Conservation (phyloP, 1,140 invertebrate genomes). For the Trypoxylus dichotomus region DNA sequence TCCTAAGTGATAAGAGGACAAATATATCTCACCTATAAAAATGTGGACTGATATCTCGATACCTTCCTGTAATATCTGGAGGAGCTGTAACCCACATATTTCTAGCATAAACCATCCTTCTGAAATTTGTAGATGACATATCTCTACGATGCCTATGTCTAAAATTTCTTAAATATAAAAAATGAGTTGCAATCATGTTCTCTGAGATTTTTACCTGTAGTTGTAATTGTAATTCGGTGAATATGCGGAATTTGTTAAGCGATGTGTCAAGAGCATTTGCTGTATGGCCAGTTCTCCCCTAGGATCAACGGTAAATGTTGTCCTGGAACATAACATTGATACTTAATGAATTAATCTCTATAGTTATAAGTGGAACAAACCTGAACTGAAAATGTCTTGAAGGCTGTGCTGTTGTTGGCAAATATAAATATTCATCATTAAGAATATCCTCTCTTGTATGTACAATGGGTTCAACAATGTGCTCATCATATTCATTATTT, state of each 20-base stretch:
- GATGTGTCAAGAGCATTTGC: slow-evolving; percentile 58
- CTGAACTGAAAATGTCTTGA: slow-evolving; percentile 52
- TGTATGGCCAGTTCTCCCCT: slow-evolving; percentile 58
- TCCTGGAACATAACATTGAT: slow-evolving; percentile 50
- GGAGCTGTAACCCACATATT: slow-evolving; percentile 73
- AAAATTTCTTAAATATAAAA: slow-evolving; percentile 13
- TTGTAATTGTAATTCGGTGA: slow-evolving; percentile 1
- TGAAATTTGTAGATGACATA: slow-evolving; percentile 48
- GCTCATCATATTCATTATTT: slow-evolving; percentile 85
- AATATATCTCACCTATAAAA: slow-evolving; percentile 66
- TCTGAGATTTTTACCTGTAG: background rate
- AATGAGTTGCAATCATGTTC: background rate
- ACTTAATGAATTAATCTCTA: background rate
- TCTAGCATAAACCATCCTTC: slow-evolving; percentile 75
- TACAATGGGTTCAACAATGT: slow-evolving; percentile 61
- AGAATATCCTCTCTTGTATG: slow-evolving; percentile 39
- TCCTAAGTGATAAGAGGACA: background rate
- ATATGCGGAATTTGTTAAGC: slow-evolving; percentile 45
- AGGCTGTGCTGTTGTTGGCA: slow-evolving; percentile 40
- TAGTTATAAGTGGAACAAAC: slow-evolving; percentile 36
- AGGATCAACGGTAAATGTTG: slow-evolving; percentile 61
- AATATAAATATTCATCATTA: slow-evolving; percentile 32
- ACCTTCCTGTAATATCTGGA: slow-evolving; percentile 66
- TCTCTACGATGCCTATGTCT: slow-evolving; percentile 32
- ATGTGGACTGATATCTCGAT: slow-evolving; percentile 70